A percentile compares a stretch with the other conserved stretches of the same genome.
Evolutionary conservation across 2,888 invertebrate genomes (phyloP).

Genomic region (Acleris laterana): DNA sequence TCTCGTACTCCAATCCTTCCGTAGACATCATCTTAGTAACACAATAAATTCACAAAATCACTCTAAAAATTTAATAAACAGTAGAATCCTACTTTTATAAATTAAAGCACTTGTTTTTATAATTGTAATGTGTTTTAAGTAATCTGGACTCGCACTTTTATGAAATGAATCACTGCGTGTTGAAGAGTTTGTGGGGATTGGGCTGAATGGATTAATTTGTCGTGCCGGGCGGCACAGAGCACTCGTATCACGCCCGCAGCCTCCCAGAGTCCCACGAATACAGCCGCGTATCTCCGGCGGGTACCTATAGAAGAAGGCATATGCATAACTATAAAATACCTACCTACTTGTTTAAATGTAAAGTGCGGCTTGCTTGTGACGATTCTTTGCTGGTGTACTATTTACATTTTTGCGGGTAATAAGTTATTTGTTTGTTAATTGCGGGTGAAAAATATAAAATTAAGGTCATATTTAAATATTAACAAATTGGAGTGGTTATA

Average conservation of each 20-base stretch:
- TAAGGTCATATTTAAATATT: too few relatives aligned
- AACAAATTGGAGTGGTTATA: too few relatives aligned
- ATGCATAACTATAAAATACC: slow-evolving; percentile 41
- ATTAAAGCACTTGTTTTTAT: slow-evolving; percentile 52
- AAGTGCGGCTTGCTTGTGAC: slow-evolving; percentile 56
- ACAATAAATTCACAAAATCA: slow-evolving; percentile 56
- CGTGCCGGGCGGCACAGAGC: slow-evolving; percentile 69
- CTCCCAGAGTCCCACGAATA: slow-evolving; percentile 54
- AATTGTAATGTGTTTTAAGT: slow-evolving; percentile 47
- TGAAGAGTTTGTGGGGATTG: slow-evolving; percentile 64
- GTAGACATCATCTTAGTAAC: slow-evolving; percentile 76
- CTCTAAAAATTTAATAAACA: slow-evolving; percentile 51
- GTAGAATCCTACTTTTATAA: slow-evolving; percentile 55
- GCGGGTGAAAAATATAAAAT: too few relatives aligned
- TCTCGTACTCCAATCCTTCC: slow-evolving; percentile 87
- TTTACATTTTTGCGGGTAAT: background rate
- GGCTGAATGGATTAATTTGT: slow-evolving; percentile 60
- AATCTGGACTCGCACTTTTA: slow-evolving; percentile 56
- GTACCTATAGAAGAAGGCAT: slow-evolving; percentile 60
- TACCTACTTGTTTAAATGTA: slow-evolving; percentile 47
- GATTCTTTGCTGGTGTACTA: slow-evolving; percentile 42
- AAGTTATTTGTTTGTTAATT: background rate
- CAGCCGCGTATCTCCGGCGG: slow-evolving; percentile 44
- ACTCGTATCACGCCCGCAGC: slow-evolving; percentile 75
- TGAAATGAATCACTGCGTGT: slow-evolving; percentile 69